Base-by-base conservation (phyloP, 2,797 vertebrate species). In the Karalla daura region DNA sequence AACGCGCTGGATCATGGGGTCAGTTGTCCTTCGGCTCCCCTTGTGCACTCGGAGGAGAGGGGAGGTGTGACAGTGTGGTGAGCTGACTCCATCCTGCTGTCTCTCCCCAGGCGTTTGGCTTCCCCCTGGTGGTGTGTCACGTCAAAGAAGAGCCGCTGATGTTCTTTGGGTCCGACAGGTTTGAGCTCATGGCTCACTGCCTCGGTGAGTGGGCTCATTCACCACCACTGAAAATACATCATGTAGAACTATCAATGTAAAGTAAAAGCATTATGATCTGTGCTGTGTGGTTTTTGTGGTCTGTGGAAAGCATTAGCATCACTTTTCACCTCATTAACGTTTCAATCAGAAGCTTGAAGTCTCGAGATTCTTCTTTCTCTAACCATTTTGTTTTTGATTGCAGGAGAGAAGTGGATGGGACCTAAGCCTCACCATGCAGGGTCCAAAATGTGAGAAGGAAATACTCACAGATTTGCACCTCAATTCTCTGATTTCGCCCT, bases 371-470 rank as follows among this genome's bases (percentile, higher is more conserved):
- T 27, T 49, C 30, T 30, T 5, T 7, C 28, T 30, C n/a, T n/a
- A 32, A 32, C 8, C 8, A 7, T 53, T 41, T 49, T 51, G 55
- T 46, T 82, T 37, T 82, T 35, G 87, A 44, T 92, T 88, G 52
- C 83, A 98, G 97, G 97, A 76, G 96, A 98, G 85, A 95, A 95
- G 87, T 98, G 97, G 97, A 63, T 94, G 45, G 97, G 97, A 61
- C 97, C 97, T 44, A 89, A 91, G 13, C 96, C 96, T 4, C 12
- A 20, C 23, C 74, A 77, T 15, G 20, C 56, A 7, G 32, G 73
- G 51, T 63, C 89, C 52, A 92, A 90, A 63, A 75, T 93, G 59
- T 93, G 80, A 91, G 50, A 36, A 9, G 5, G 18, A 36, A 24
- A 36, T 39, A 10, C 15, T 52, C 5, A 15, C 11, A 43, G 17